These are phyloP conservation scores for Microctonus aethiopoides DNA, from an alignment of 2,888 invertebrate genomes.

Conservation along the genomic window DNA sequence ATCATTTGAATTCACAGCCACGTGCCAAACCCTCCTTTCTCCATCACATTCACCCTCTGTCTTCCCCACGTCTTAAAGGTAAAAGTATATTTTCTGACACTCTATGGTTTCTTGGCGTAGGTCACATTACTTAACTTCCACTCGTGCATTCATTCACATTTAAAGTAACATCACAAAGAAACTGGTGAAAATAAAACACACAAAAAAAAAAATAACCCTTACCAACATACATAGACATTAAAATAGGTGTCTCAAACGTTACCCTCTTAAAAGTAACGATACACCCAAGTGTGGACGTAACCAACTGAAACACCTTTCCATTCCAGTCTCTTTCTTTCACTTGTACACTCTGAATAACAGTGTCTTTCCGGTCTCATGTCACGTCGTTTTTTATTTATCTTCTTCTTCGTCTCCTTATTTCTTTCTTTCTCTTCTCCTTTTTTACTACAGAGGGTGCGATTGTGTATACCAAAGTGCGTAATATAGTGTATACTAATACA, in stretches of 20 bases:
- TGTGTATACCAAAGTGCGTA: slow-evolving; percentile 22
- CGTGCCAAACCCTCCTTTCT: slow-evolving; percentile 38
- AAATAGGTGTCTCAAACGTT: background rate
- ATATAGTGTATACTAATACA: slow-evolving; percentile 22
- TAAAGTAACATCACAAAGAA: background rate
- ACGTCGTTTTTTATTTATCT: slow-evolving; percentile 1
- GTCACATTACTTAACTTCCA: slow-evolving; percentile 55
- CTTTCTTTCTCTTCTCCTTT: background rate
- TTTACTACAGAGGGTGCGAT: slow-evolving; percentile 40
- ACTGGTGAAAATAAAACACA: background rate
- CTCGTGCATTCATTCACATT: slow-evolving; percentile 52
- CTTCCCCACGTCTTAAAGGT: background rate
- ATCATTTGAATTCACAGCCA: slow-evolving; percentile 51
- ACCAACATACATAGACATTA: background rate
- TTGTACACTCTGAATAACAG: background rate
- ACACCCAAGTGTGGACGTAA: background rate
- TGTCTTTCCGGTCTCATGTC: background rate
- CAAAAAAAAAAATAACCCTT: background rate
- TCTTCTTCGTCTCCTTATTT: background rate
- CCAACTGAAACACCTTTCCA: background rate
- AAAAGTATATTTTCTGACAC: slow-evolving; percentile 40
- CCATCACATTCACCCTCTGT: background rate
- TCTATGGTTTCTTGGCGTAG: slow-evolving; percentile 60
- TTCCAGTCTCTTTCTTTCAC: slow-evolving; percentile 1
- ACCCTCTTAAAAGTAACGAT: background rate